These are phyloP conservation scores for Notothenia rossii DNA, from an alignment of 2,113 vertebrate species.

Conservation along the genomic window DNA sequence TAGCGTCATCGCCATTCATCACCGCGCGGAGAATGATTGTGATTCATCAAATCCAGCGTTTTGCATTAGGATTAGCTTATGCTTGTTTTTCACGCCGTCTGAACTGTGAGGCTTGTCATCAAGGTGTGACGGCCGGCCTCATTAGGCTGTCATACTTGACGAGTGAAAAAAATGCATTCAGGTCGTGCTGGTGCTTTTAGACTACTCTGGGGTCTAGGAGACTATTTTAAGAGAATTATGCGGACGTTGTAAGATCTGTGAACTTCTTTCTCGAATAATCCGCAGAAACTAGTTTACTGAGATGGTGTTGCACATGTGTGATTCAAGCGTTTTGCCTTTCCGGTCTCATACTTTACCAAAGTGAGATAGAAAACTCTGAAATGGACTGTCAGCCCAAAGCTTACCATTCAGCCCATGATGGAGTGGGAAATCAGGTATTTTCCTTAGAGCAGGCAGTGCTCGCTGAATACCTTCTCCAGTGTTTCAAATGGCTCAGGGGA, in stretches of 20 bases:
- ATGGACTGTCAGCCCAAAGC: constrained; percentile 63
- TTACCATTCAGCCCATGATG: constrained; percentile 54
- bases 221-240: background rate
- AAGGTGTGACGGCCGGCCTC: constrained; percentile 40
- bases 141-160: constrained; percentile 53
- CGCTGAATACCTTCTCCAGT: constrained; percentile 43
- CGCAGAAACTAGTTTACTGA: constrained; percentile 10
- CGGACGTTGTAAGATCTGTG: background rate
- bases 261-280: constrained; percentile 31
- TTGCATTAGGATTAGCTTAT: constrained; percentile 66
- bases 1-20: constrained; percentile 75
- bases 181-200: constrained; percentile 16
- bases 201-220: background rate
- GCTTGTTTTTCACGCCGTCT: constrained; percentile 57
- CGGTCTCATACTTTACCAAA: constrained; percentile 31
- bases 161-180: constrained; percentile 50
- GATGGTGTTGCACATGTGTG: constrained; percentile 19
- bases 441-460: constrained; percentile 50
- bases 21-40: constrained; percentile 43
- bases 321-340: constrained; percentile 40
- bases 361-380: constrained; percentile 59
- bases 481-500: constrained; percentile 50
- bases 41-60: constrained; percentile 68
- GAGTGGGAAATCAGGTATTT: constrained; percentile 66
- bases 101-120: constrained; percentile 46